Conservation (phyloP, 2,113 vertebrate species). For the Atrichornis clamosus region DNA sequence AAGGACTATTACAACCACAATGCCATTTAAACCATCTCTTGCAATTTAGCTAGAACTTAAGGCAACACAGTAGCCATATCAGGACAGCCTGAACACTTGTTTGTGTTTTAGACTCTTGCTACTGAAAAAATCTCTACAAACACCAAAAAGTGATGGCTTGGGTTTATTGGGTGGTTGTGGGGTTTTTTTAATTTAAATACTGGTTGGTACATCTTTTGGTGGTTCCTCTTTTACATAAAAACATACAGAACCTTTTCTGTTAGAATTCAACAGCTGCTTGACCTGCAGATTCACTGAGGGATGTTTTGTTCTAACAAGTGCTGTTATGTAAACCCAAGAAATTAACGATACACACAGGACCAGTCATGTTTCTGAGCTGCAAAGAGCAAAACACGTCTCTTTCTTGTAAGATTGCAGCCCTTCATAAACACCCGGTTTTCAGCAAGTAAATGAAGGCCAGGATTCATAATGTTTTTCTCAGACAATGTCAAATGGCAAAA, state of each 20-base stretch:
- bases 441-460: not conserved
- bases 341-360: not conserved
- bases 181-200: not conserved
- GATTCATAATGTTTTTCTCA: not conserved
- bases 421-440: not conserved
- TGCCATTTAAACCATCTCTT: not conserved
- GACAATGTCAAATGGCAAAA: not conserved
- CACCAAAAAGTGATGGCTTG: not conserved
- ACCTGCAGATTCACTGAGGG: not conserved
- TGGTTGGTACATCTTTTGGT: not conserved
- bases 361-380: not conserved
- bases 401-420: not conserved
- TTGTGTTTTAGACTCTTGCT: not conserved
- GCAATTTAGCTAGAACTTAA: not conserved
- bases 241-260: not conserved
- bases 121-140: not conserved
- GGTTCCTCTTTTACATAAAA: not conserved
- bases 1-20: not conserved
- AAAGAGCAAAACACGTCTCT: not conserved
- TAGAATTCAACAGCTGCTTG: not conserved
- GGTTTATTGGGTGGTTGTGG: not conserved
- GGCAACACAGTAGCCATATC: not conserved
- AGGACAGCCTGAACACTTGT: rapidly evolving
- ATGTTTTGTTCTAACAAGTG: not conserved
- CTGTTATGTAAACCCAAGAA: not conserved